Percentiles rank a stretch among this genome's conserved stretches.
Conservation (phyloP, 2,888 invertebrate species). For the Melanophora roralis region DNA sequence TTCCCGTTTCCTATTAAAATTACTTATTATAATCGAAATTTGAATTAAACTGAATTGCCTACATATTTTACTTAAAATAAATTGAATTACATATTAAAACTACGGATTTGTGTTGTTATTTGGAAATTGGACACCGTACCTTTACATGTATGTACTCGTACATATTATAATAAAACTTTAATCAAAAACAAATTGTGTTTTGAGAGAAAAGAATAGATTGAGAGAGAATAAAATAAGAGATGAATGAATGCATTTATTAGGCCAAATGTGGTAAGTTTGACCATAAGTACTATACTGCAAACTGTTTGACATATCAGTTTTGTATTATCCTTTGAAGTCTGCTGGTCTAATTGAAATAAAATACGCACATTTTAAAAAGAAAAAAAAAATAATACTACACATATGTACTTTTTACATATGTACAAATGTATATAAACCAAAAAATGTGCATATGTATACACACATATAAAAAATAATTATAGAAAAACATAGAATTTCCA, state of each 20-base stretch:
- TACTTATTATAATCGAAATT: too few relatives aligned
- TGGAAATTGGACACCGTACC: too few relatives aligned
- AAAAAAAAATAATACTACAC: slow-evolving; percentile 32
- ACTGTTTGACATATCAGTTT: slow-evolving; percentile 57
- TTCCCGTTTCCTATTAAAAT: too few relatives aligned
- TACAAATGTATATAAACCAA: too few relatives aligned
- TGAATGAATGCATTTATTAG: slow-evolving; percentile 50
- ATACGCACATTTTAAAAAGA: slow-evolving; percentile 55
- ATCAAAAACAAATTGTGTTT: too few relatives aligned
- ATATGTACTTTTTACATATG: slow-evolving; percentile 26
- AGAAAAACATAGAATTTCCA: background rate
- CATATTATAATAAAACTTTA: too few relatives aligned
- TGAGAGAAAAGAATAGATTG: background rate
- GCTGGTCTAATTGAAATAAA: slow-evolving; percentile 53
- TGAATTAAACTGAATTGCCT: too few relatives aligned
- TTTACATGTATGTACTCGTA: too few relatives aligned
- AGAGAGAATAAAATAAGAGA: background rate
- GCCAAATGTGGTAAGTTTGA: slow-evolving; percentile 53
- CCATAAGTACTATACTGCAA: slow-evolving; percentile 55
- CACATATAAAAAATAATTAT: slow-evolving; percentile 21
- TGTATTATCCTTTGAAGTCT: slow-evolving; percentile 61
- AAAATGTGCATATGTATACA: slow-evolving; percentile 12
- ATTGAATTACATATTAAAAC: too few relatives aligned
- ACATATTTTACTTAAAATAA: too few relatives aligned
- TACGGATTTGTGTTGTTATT: too few relatives aligned